A percentile compares a stretch with the other conserved stretches of the same genome.
Conservation (phyloP, 1,140 invertebrate species). For the Apis cerana region DNA sequence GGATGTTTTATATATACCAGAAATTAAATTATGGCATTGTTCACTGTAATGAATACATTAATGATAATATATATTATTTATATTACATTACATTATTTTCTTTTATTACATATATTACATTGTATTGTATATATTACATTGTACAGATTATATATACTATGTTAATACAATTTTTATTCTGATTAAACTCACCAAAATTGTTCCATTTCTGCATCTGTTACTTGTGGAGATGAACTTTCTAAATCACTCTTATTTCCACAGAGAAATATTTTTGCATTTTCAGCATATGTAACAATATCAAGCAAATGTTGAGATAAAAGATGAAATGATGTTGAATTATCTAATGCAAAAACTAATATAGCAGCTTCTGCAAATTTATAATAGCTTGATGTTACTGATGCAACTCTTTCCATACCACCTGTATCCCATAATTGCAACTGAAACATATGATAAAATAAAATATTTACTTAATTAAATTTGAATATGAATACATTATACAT, state of each 20-base stretch:
- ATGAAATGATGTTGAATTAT: slow-evolving; percentile 95
- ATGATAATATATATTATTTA: too few relatives aligned
- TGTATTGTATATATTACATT: not conserved
- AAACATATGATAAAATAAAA: slow-evolving; percentile 65
- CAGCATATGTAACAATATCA: slow-evolving; percentile 95
- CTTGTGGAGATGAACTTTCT: slow-evolving; percentile 86
- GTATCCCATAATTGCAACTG: slow-evolving; percentile 96
- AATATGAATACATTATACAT: not conserved
- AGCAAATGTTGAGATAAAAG: slow-evolving; percentile 94
- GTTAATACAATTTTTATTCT: not conserved
- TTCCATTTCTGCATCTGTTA: slow-evolving; percentile 94
- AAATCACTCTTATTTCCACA: slow-evolving; percentile 95
- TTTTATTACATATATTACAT: not conserved
- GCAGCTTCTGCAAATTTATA: slow-evolving; percentile 97
- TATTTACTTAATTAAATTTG: not conserved
- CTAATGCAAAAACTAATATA: slow-evolving; percentile 93
- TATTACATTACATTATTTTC: not conserved
- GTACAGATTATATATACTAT: too few relatives aligned
- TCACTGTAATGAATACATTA: slow-evolving; percentile 83
- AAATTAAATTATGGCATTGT: slow-evolving; percentile 95
- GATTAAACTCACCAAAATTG: slow-evolving; percentile 88
- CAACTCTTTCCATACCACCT: slow-evolving; percentile 96
- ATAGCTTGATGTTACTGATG: slow-evolving; percentile 95
- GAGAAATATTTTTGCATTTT: slow-evolving; percentile 96
- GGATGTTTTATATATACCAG: slow-evolving; percentile 93